These are phyloP conservation scores for Centropus unirufus DNA, from an alignment of 2,113 vertebrate genomes.

Conservation along the genomic window DNA sequence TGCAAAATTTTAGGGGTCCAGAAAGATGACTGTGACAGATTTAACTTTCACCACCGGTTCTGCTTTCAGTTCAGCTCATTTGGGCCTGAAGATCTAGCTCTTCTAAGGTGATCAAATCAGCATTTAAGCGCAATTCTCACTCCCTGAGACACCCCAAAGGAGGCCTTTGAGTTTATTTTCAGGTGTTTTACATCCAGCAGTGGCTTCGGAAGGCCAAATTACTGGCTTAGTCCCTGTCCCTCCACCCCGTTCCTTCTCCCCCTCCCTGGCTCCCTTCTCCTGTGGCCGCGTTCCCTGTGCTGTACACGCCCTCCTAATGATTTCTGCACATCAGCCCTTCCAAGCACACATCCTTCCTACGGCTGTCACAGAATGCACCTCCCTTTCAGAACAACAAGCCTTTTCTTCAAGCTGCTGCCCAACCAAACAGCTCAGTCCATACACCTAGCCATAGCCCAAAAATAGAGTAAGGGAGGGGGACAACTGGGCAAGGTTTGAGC, in stretches of 20 bases:
- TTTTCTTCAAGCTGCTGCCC: constrained; percentile 44
- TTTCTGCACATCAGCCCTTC: constrained; percentile 32
- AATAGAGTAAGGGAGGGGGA: neutral
- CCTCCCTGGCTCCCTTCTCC: neutral
- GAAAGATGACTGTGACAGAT: neutral
- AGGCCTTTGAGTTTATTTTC: neutral
- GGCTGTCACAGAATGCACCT: neutral
- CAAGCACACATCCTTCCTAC: neutral
- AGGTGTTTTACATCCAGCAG: neutral
- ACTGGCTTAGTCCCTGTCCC: neutral
- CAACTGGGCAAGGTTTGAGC: neutral
- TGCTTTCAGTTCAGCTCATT: neutral
- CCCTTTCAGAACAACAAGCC: constrained; percentile 10
- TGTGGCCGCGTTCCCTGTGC: neutral
- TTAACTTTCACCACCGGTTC: neutral
- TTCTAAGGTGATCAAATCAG: neutral
- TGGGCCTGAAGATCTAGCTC: neutral
- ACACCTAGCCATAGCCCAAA: constrained; percentile 17
- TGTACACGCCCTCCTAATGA: constrained; percentile 1
- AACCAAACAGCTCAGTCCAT: neutral
- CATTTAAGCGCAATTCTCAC: neutral
- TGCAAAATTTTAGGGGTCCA: neutral
- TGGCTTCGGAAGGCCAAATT: neutral
- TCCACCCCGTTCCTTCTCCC: neutral
- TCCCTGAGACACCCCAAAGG: neutral